Evolutionary conservation across 2,888 invertebrate genomes (phyloP).

Genomic region (Carterocephalus palaemon): DNA sequence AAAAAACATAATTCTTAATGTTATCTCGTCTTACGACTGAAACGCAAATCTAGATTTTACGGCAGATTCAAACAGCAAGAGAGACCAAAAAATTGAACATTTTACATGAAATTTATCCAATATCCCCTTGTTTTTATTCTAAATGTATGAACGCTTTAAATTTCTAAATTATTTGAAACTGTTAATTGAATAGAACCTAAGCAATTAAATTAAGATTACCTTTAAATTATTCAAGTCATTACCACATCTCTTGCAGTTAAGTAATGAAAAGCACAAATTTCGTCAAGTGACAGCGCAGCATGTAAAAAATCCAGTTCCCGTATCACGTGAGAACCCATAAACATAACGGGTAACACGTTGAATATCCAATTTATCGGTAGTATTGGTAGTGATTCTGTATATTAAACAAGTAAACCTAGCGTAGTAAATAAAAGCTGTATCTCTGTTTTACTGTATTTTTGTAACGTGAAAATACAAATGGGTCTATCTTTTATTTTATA

Average conservation of each 20-base stretch:
- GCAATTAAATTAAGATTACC: slow-evolving; percentile 8
- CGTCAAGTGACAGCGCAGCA: slow-evolving; percentile 18
- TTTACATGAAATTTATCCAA: no score
- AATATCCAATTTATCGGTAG: slow-evolving; percentile 25
- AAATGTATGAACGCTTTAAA: background rate
- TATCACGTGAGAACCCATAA: slow-evolving; percentile 27
- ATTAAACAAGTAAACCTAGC: slow-evolving; percentile 4
- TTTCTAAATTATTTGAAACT: background rate
- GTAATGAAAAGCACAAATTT: slow-evolving; percentile 24
- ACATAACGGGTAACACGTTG: slow-evolving; percentile 28
- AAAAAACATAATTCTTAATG: no score
- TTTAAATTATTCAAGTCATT: slow-evolving; percentile 19
- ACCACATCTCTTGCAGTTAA: slow-evolving; percentile 23
- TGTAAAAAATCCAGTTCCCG: slow-evolving; percentile 17
- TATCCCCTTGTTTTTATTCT: no score
- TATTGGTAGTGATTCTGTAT: slow-evolving; percentile 10
- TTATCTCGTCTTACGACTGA: no score
- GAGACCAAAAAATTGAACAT: no score
- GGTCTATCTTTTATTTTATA: no score
- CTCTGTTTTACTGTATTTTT: slow-evolving; percentile 1
- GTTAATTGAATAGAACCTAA: slow-evolving; percentile 4
- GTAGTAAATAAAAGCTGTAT: slow-evolving; percentile 12
- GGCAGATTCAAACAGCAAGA: no score
- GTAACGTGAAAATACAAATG: background rate
- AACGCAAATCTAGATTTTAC: no score